A percentile compares a stretch with the other conserved stretches of the same genome.
phyloP scores from a whole-genome alignment of 2,113 vertebrate species.

The Oryzias celebensis region DNA sequence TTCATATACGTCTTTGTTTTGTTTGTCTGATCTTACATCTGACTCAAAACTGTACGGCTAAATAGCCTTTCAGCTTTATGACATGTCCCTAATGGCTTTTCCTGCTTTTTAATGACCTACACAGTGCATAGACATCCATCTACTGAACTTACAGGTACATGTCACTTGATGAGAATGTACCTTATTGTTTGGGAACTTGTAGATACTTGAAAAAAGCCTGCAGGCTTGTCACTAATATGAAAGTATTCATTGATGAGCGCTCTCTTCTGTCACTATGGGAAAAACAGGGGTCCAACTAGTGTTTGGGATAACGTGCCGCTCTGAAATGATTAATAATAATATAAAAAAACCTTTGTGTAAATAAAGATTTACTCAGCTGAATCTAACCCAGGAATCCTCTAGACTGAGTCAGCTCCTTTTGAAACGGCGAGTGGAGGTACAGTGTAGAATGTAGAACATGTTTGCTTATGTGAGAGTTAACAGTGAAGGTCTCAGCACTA shows the following conservation, averaged over 20 bases:
- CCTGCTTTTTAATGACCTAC: too few relatives aligned
- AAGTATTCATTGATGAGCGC: too few relatives aligned
- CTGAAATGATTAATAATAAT: too few relatives aligned
- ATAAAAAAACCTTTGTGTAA: neutral
- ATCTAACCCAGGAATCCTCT: neutral
- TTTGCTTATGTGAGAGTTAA: neutral
- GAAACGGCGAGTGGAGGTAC: neutral
- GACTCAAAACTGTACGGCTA: too few relatives aligned
- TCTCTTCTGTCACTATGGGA: neutral
- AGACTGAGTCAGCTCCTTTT: neutral
- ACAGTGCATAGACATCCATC: neutral
- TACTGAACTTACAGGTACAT: neutral
- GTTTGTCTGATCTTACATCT: too few relatives aligned
- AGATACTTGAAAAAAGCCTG: neutral
- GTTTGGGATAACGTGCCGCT: too few relatives aligned
- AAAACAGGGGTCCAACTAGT: too few relatives aligned
- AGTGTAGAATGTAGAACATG: neutral
- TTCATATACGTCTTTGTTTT: too few relatives aligned
- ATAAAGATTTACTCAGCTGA: neutral
- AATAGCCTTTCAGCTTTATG: too few relatives aligned
- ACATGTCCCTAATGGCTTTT: too few relatives aligned
- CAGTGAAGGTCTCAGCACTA: neutral
- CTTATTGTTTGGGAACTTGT: neutral
- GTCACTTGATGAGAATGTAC: neutral
- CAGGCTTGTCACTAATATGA: slow-evolving; percentile 7